Percentiles rank a stretch among this genome's conserved stretches.
Evolutionary conservation across 2,797 vertebrate species (phyloP).

Genomic region (Serranus cabrilla): DNA sequence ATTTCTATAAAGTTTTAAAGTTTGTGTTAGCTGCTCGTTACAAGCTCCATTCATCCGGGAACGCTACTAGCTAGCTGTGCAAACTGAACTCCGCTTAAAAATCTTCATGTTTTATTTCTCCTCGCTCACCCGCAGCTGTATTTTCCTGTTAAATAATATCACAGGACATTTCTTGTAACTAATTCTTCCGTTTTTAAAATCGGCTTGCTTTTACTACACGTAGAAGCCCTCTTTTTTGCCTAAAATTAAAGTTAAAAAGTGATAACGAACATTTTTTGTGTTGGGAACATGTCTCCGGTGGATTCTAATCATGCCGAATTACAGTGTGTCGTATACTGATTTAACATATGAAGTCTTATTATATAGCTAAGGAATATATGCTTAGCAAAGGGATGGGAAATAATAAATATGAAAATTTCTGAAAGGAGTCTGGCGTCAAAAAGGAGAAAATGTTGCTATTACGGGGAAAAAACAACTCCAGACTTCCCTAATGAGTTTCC

Average conservation of each 20-base stretch:
- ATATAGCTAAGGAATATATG: rapidly evolving
- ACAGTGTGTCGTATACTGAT: rapidly evolving
- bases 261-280: neutral
- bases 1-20: rapidly evolving
- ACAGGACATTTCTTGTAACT: neutral
- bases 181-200: neutral
- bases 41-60: neutral
- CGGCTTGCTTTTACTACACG: neutral
- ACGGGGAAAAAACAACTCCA: too few relatives aligned
- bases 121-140: rapidly evolving
- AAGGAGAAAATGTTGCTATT: neutral
- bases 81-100: neutral
- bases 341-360: rapidly evolving
- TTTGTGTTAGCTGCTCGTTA: neutral
- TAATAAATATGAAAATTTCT: neutral
- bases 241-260: neutral
- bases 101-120: rapidly evolving
- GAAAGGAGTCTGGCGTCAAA: neutral
- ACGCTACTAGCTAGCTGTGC: too few relatives aligned
- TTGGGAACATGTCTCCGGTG: rapidly evolving
- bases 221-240: rapidly evolving
- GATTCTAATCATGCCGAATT: neutral
- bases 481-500: too few relatives aligned
- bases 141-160: rapidly evolving
- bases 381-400: rapidly evolving